Evolutionary conservation across 2,113 vertebrate species (phyloP).

Genomic region (Nothocercus julius): DNA sequence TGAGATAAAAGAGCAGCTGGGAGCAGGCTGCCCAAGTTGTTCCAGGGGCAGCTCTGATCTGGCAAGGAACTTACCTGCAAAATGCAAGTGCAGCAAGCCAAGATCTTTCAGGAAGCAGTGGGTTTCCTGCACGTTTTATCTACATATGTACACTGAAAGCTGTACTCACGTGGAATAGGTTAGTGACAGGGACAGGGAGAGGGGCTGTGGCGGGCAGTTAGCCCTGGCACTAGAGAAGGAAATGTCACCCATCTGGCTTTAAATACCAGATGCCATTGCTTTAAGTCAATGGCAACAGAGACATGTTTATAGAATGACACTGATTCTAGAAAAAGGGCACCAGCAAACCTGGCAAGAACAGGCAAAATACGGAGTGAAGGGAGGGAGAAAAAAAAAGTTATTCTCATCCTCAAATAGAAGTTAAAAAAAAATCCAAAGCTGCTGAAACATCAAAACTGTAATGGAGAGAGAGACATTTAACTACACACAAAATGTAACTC

Average conservation of each 20-base stretch:
- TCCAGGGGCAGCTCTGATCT: background rate
- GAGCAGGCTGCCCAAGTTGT: background rate
- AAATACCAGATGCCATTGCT: background rate
- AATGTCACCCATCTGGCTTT: background rate
- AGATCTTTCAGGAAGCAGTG: background rate
- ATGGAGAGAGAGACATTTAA: background rate
- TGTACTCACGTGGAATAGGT: background rate
- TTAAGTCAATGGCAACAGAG: background rate
- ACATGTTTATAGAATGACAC: background rate
- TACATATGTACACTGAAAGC: background rate
- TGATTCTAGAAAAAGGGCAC: background rate
- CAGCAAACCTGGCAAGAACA: background rate
- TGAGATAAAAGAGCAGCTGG: slow-evolving; percentile 8
- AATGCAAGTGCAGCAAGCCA: background rate
- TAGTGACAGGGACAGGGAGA: background rate
- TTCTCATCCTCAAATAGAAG: background rate
- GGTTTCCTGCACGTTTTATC: background rate
- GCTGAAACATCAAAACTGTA: background rate
- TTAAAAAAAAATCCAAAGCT: background rate
- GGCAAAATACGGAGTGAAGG: background rate
- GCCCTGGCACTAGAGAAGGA: background rate
- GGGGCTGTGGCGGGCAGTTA: background rate
- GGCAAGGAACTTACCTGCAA: background rate
- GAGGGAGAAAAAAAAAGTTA: background rate
- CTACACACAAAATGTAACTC: background rate